Evolutionary conservation across 1,140 invertebrate genomes (phyloP).

Genomic region (Microplitis demolitor): DNA sequence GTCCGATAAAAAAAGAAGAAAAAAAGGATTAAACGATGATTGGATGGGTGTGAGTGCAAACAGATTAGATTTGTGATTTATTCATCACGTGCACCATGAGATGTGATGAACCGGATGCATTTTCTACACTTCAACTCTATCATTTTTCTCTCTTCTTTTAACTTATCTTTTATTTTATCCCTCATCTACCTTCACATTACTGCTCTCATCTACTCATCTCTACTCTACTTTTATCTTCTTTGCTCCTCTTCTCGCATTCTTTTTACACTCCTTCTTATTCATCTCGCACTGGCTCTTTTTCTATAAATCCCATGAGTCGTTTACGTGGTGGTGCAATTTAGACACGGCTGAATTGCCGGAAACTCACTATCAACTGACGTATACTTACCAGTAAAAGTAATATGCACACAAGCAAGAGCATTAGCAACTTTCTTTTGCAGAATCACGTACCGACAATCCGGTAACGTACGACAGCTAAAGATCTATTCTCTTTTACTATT

Average conservation of each 20-base stretch:
- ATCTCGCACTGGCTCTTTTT: too few relatives aligned
- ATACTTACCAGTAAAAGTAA: constrained; percentile 1
- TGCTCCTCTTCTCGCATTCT: too few relatives aligned
- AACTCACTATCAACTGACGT: neutral
- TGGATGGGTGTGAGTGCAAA: neutral
- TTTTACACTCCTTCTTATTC: too few relatives aligned
- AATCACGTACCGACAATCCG: constrained; percentile 38
- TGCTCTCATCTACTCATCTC: too few relatives aligned
- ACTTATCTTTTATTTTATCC: too few relatives aligned
- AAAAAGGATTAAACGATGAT: neutral
- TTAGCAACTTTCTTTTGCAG: constrained; percentile 30
- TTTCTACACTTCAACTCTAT: neutral
- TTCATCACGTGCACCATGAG: neutral
- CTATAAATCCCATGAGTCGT: neutral
- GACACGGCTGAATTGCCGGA: constrained; percentile 7
- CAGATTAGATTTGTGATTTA: neutral
- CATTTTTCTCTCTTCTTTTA: neutral
- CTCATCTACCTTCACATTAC: too few relatives aligned
- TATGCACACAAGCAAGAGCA: constrained; percentile 12
- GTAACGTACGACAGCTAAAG: neutral
- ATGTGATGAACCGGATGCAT: neutral
- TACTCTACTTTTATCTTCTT: too few relatives aligned
- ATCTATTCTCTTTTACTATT: neutral
- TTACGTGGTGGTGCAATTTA: constrained; percentile 32
- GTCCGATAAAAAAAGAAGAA: neutral